Base-by-base conservation (phyloP, 2,888 invertebrate genomes). In the Sphaerophoria taeniata region DNA sequence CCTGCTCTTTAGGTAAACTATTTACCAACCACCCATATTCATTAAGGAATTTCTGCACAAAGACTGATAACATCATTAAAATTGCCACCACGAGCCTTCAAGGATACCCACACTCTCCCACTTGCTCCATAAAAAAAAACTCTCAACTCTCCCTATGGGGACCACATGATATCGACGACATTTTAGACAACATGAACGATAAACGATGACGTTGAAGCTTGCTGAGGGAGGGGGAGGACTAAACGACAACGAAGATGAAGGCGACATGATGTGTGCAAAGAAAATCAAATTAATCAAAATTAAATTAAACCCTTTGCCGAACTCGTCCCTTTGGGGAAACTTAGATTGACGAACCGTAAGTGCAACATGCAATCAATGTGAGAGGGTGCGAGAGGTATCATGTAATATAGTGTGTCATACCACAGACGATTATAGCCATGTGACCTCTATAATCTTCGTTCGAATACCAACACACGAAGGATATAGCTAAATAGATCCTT, bases 221-320 rank as follows among this genome's bases (percentile, higher is more conserved):
- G 65, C 47, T 7, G 36, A 55, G 9, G 24, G 31, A 7, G 58
- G 24, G 9, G 0, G 31, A 14, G 49, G n/a, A n/a, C n/a, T n/a
- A n/a, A 45, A 47, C 31, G n/a, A 67, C 33, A 39, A 58, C 34
- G 58, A 58, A 7, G 47, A 33, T 14, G 45, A 1, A 43, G 11
- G 9, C 39, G 58, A 58, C 39, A 53, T 53, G 56, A 45, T 75
- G 70, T 70, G 69, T 53, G 49, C 34, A 69, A 58, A 47, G 76
- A 49, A 77, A 76, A 84, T 84, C 75, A 80, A 80, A 84, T 85
- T 85, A 85, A 85, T 85, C 81, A 85, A 85, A 85, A 85, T 77
- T 85, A 81, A 85, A 76, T 77, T 85, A 85, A 77, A 72, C 76
- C 85, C 80, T 72, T 85, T 76, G 81, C 77, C 76, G n/a, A n/a